Evolutionary conservation across 2,888 invertebrate genomes (phyloP).

Genomic region (Ommatoiulus sabulosus): DNA sequence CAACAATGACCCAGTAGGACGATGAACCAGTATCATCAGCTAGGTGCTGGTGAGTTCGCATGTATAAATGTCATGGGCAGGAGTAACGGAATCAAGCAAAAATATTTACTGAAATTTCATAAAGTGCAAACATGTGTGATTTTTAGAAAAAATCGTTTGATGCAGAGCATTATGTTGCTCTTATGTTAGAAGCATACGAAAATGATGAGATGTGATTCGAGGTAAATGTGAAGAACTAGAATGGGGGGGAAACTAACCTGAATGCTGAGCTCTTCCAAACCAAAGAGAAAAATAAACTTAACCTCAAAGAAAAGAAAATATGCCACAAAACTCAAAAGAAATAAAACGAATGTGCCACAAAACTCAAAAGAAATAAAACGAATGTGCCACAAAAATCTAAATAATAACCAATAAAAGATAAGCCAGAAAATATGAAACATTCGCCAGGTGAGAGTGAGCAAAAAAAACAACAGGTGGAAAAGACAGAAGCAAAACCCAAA

Average conservation of each 20-base stretch:
- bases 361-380: not conserved
- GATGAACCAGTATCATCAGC: slow-evolving; percentile 34
- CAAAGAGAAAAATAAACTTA: not conserved
- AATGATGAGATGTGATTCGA: slow-evolving; percentile 20
- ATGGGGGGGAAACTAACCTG: not conserved
- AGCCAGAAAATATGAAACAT: not conserved
- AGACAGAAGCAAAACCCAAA: not conserved
- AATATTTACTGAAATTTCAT: slow-evolving; percentile 20
- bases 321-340: not conserved
- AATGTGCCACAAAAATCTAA: not conserved
- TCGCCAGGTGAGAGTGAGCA: slow-evolving; percentile 26
- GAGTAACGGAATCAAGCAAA: not conserved
- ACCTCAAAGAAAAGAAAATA: not conserved
- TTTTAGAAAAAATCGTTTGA: slow-evolving; percentile 5
- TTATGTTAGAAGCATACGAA: slow-evolving; percentile 3
- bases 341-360: not conserved
- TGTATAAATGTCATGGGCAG: slow-evolving; percentile 9
- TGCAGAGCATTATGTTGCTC: not conserved
- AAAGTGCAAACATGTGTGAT: not conserved
- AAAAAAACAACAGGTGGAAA: not conserved
- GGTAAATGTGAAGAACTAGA: not conserved
- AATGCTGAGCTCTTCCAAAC: not conserved
- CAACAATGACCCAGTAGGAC: slow-evolving; percentile 26
- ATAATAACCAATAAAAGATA: not conserved
- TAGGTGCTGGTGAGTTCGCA: slow-evolving; percentile 13